phyloP scores from a whole-genome alignment of 2,888 invertebrate genomes.

The Fragum sueziense region DNA sequence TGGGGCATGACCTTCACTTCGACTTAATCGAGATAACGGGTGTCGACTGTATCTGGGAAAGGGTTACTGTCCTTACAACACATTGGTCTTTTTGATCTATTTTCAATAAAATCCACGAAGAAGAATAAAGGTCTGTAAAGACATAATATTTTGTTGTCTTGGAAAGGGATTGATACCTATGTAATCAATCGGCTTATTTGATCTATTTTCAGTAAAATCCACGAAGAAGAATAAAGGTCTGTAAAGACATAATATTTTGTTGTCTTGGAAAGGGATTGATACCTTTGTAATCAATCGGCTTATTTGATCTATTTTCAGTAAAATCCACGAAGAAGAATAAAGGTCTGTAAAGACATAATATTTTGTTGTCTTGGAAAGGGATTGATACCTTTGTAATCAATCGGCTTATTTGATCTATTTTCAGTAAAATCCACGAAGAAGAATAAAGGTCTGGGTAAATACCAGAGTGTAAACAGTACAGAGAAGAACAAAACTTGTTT shows the following conservation, averaged over 20 bases:
- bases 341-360: too few relatives aligned
- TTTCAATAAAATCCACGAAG: constrained; percentile 22
- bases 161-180: too few relatives aligned
- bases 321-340: constrained; percentile 17
- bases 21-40: too few relatives aligned
- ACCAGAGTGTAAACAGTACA: constrained; percentile 23
- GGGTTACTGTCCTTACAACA: too few relatives aligned
- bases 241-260: too few relatives aligned
- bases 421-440: constrained; percentile 22
- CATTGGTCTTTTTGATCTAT: not conserved
- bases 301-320: not conserved
- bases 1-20: too few relatives aligned
- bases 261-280: too few relatives aligned
- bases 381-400: too few relatives aligned
- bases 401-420: not conserved
- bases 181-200: not conserved
- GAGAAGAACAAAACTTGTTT: constrained; percentile 8
- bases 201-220: constrained; percentile 9
- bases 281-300: not conserved
- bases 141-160: too few relatives aligned
- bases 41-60: too few relatives aligned
- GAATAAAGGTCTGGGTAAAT: constrained; percentile 27
- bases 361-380: too few relatives aligned
- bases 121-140: constrained; percentile 9
- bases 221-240: constrained; percentile 19